Evolutionary conservation across 2,797 vertebrate species (phyloP).

Genomic region (Oreochromis mossambicus): DNA sequence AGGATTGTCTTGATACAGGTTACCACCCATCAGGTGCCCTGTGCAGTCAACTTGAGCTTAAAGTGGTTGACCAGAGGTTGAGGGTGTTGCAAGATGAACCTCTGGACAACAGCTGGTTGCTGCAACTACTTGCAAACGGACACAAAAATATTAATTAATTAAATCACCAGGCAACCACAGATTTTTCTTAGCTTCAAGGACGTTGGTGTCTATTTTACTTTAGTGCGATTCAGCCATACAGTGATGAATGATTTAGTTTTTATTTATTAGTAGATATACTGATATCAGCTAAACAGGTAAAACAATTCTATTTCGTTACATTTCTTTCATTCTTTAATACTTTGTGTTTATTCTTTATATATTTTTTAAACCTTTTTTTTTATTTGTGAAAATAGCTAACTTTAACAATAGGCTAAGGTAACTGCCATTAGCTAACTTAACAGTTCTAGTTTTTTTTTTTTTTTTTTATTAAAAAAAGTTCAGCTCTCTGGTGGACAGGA

Average conservation of each 20-base stretch:
- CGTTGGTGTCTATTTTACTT: not conserved
- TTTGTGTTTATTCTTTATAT: not conserved
- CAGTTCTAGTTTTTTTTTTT: not conserved
- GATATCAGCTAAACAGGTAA: not conserved
- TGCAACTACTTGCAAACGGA: not conserved
- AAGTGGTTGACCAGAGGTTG: not conserved
- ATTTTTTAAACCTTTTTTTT: not conserved
- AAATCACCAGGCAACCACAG: not conserved
- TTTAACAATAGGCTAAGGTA: not conserved
- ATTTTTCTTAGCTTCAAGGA: not conserved
- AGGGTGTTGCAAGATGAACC: not conserved
- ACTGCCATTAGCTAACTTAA: not conserved
- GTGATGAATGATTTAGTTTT: not conserved
- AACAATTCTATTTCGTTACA: rapidly evolving
- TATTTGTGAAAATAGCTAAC: not conserved
- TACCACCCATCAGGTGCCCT: not conserved
- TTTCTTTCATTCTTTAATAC: not conserved
- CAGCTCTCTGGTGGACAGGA: not conserved
- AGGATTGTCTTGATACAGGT: not conserved
- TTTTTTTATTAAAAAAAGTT: not conserved
- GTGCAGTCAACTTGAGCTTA: not conserved
- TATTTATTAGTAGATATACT: not conserved
- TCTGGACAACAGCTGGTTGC: not conserved
- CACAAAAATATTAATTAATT: not conserved
- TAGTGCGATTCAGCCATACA: not conserved